Conservation (phyloP, 2,113 vertebrate genomes). For the Condylura cristata region DNA sequence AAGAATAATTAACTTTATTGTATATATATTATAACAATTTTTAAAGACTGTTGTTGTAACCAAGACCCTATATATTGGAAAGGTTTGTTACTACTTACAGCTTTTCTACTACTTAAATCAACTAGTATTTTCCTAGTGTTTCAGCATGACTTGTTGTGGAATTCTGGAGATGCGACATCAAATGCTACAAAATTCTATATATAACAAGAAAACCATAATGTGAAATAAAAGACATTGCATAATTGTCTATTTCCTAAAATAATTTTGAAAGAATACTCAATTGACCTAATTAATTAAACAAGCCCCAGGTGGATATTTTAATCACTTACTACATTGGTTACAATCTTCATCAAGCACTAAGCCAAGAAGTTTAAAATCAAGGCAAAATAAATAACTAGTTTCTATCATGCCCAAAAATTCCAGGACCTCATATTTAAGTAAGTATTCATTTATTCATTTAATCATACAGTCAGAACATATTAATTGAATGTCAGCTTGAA, state of each 20-base stretch:
- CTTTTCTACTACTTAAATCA: neutral
- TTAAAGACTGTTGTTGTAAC: neutral
- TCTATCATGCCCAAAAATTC: neutral
- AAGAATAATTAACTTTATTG: neutral
- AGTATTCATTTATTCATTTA: neutral
- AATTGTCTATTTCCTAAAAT: neutral
- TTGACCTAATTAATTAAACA: neutral
- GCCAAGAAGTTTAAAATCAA: constrained; percentile 21
- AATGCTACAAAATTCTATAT: neutral
- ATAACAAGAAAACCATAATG: neutral
- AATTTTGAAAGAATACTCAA: neutral
- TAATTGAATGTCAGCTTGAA: neutral
- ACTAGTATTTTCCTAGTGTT: neutral
- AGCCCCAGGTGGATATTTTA: neutral
- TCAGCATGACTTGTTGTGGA: neutral
- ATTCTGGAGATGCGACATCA: neutral
- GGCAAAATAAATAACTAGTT: neutral
- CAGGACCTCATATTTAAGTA: neutral
- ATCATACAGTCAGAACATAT: constrained; percentile 2
- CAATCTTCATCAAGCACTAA: neutral
- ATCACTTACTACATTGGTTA: neutral
- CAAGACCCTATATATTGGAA: neutral
- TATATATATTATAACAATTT: neutral
- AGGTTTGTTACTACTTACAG: neutral
- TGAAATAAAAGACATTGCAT: neutral